Evolutionary conservation across 2,888 invertebrate species (phyloP).

Genomic region (Pyrrhia umbra): DNA sequence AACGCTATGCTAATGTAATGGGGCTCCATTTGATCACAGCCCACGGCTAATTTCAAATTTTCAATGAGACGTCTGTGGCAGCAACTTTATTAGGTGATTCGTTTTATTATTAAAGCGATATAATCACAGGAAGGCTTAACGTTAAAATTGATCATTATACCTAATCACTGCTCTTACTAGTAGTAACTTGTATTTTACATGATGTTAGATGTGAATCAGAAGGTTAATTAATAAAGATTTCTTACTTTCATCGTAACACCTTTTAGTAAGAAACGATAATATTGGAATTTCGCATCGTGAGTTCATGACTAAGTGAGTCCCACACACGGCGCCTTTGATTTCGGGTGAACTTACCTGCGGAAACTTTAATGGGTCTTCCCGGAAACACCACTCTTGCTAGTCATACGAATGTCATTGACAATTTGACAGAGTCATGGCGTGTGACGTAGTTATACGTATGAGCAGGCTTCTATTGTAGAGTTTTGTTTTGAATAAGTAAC

Average conservation of each 20-base stretch:
- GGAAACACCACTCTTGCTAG: constrained; percentile 64
- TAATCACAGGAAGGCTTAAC: constrained; percentile 40
- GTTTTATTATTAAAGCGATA: constrained; percentile 66
- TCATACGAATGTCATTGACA: constrained; percentile 59
- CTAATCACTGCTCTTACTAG: constrained; percentile 41
- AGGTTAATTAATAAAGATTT: constrained; percentile 42
- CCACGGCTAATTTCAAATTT: constrained; percentile 86
- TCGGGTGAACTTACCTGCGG: constrained; percentile 50
- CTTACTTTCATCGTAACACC: constrained; percentile 40
- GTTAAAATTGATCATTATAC: constrained; percentile 35
- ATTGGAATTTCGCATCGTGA: constrained; percentile 13
- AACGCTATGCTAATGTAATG: constrained; percentile 89
- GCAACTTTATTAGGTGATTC: constrained; percentile 81
- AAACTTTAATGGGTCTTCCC: constrained; percentile 66
- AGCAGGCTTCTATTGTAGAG: constrained; percentile 11
- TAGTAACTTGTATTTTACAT: constrained; percentile 33
- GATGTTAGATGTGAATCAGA: constrained; percentile 48
- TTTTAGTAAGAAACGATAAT: constrained; percentile 38
- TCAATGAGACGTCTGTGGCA: constrained; percentile 85
- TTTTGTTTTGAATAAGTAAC: constrained; percentile 11
- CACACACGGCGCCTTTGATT: constrained; percentile 42
- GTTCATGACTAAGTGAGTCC: constrained; percentile 46
- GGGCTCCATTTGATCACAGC: constrained; percentile 87
- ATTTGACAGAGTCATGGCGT: constrained; percentile 68
- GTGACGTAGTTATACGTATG: constrained; percentile 24